Conservation (phyloP, 1,140 invertebrate species). For the Agraylea sexmaculata region DNA sequence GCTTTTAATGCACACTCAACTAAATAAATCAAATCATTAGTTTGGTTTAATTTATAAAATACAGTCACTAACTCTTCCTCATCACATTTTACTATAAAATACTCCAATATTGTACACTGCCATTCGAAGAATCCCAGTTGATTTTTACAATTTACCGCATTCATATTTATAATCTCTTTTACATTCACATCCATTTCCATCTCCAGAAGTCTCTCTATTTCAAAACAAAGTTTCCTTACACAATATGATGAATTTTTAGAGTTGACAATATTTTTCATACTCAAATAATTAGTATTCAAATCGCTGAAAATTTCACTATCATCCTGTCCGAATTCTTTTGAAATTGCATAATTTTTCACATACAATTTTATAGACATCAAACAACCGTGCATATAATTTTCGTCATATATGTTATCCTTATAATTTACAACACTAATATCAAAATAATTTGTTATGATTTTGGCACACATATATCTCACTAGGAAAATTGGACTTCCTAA, state of each 20-base stretch:
- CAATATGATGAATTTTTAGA: background rate
- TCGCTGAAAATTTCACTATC: too few relatives aligned
- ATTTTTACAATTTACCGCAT: too few relatives aligned
- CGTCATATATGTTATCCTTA: constrained; percentile 11
- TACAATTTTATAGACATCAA: constrained; percentile 25
- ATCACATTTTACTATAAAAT: too few relatives aligned
- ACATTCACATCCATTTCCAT: too few relatives aligned
- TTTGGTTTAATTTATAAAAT: too few relatives aligned
- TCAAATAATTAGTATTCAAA: background rate
- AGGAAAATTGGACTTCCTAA: constrained; percentile 33
- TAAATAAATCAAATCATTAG: too few relatives aligned
- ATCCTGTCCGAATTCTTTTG: constrained; percentile 9
- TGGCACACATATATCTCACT: constrained; percentile 30
- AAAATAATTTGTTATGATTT: constrained; percentile 20
- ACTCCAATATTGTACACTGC: too few relatives aligned
- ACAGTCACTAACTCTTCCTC: too few relatives aligned
- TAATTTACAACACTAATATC: constrained; percentile 10
- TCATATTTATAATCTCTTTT: too few relatives aligned
- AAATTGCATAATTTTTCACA: constrained; percentile 10
- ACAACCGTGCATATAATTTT: constrained; percentile 33
- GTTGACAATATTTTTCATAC: background rate
- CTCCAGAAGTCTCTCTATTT: too few relatives aligned
- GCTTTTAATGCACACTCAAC: too few relatives aligned
- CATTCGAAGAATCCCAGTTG: too few relatives aligned
- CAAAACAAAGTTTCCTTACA: background rate